Evolutionary conservation across 2,888 invertebrate species (phyloP).

Genomic region (Drosophila barbarae): DNA sequence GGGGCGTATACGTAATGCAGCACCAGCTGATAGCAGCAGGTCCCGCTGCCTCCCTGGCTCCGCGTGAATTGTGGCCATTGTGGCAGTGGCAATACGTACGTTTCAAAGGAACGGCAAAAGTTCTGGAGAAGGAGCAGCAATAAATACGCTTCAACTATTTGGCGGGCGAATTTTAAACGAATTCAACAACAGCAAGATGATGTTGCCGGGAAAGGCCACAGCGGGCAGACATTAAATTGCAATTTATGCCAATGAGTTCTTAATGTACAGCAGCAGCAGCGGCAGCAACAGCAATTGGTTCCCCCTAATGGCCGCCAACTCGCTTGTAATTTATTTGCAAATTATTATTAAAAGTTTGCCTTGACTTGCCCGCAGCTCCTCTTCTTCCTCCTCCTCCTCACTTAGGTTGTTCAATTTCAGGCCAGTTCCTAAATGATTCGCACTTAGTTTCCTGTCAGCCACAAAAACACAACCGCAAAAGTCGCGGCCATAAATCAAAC

Average conservation of each 20-base stretch:
- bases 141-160: slow-evolving; percentile 75
- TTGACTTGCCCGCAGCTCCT: slow-evolving; percentile 31
- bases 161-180: slow-evolving; percentile 68
- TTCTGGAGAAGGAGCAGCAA: slow-evolving; percentile 40
- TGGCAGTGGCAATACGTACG: slow-evolving; percentile 26
- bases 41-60: background rate
- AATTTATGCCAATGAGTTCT: slow-evolving; percentile 78
- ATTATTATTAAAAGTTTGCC: slow-evolving; percentile 76
- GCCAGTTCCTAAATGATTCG: slow-evolving; percentile 62
- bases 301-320: slow-evolving; percentile 61
- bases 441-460: slow-evolving; percentile 72
- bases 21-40: slow-evolving; percentile 37
- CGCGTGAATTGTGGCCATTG: slow-evolving; percentile 42
- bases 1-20: slow-evolving; percentile 68
- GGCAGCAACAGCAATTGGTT: slow-evolving; percentile 36
- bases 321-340: slow-evolving; percentile 76
- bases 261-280: slow-evolving; percentile 60
- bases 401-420: slow-evolving; percentile 18
- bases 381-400: background rate
- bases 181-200: slow-evolving; percentile 44
- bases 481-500: slow-evolving; percentile 67
- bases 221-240: slow-evolving; percentile 73
- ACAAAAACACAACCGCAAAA: slow-evolving; percentile 59
- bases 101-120: slow-evolving; percentile 34
- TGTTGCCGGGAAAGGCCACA: slow-evolving; percentile 37